Base-by-base conservation (phyloP, 2,113 vertebrate species). In the Cervus canadensis region DNA sequence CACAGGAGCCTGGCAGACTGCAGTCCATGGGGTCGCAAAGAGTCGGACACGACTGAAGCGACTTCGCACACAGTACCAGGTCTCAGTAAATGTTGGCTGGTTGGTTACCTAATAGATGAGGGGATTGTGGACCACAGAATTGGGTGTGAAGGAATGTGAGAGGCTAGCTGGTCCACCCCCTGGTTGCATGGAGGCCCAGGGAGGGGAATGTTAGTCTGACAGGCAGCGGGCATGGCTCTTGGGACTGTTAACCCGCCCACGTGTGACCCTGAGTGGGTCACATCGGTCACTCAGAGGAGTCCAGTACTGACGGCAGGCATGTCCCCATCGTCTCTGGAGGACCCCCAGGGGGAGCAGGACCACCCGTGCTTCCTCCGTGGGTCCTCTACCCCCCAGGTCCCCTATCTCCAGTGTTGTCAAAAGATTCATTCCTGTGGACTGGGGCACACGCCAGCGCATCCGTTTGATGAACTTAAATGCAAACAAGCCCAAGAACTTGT, bases 261-360 rank as follows among this genome's bases (percentile, higher is more conserved):
- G 9, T 33, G 15, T 59, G 89, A 76, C n/a, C 50, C 50, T 36
- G 33, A 52, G 52, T 11, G 48, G 76, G n/a, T 28, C 23, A 15
- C 7, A 3, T 14, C 59, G 62, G 19, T 74, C 67, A 54, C 52
- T 0, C 56, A 40, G 45, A 45, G 59, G 30, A 6, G 16, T 25
- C 52, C 1, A 14, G 45, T 1, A 0, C 40, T 33, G 16, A 1
- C 7, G 6, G 10, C 30, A 13, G 2, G 16, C 15, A 0, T 6
- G 36, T 48, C 33, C 91, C 28, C 23, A 5, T 45, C 7, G 7
- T 45, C 45, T 36, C 28, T 17, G 5, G 71, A 40, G 57, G 28
- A 11, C 15, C 26, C 3, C 43, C 26, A 3, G 33, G 10, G 59
- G 76, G 17, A 36, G 59, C 57, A 43, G 40, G 52, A 57, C 62